These are phyloP conservation scores for Tethya wilhelma DNA, from an alignment of 37 sponge, comb jelly and placozoan species.

Conservation along the genomic window DNA sequence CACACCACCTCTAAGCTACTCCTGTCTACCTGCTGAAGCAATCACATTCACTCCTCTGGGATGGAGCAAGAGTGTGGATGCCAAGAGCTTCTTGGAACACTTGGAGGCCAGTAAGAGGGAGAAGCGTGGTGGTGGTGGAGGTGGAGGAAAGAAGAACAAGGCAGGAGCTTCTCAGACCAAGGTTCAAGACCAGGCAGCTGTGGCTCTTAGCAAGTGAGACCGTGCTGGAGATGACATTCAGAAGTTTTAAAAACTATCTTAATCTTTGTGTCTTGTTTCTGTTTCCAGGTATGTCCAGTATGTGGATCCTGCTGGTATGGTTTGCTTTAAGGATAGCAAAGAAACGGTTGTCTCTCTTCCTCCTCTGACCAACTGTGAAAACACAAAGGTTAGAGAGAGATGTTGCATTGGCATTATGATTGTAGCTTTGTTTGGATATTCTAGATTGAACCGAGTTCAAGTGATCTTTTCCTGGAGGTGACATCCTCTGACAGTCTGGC, in stretches of 20 bases:
- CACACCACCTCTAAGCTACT: constrained; percentile 63
- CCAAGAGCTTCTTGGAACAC: constrained; percentile 54
- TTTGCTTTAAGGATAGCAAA: constrained; percentile 60
- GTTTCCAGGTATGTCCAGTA: constrained; percentile 64
- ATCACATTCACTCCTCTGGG: constrained; percentile 78
- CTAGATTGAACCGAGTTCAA: constrained; percentile 23
- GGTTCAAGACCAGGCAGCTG: constrained; percentile 52
- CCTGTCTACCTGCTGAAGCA: constrained; percentile 30
- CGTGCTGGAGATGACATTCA: background rate
- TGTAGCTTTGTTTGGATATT: background rate
- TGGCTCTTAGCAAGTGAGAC: constrained; percentile 78
- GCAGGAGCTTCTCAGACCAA: constrained; percentile 10
- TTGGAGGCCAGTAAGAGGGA: constrained; percentile 65
- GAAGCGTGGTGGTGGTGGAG: constrained; percentile 36
- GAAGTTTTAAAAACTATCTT: background rate
- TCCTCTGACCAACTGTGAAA: constrained; percentile 85
- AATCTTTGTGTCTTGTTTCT: constrained; percentile 9
- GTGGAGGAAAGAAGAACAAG: constrained; percentile 21
- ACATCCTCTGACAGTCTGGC: constrained; percentile 74
- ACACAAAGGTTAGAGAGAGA: constrained; percentile 63
- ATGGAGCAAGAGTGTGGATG: constrained; percentile 33
- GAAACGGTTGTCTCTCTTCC: constrained; percentile 84
- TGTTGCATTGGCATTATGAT: background rate
- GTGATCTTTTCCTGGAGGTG: constrained; percentile 86
- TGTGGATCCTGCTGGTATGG: constrained; percentile 60